phyloP scores from a whole-genome alignment of 2,888 invertebrate species.

The Platynereis dumerilii region DNA sequence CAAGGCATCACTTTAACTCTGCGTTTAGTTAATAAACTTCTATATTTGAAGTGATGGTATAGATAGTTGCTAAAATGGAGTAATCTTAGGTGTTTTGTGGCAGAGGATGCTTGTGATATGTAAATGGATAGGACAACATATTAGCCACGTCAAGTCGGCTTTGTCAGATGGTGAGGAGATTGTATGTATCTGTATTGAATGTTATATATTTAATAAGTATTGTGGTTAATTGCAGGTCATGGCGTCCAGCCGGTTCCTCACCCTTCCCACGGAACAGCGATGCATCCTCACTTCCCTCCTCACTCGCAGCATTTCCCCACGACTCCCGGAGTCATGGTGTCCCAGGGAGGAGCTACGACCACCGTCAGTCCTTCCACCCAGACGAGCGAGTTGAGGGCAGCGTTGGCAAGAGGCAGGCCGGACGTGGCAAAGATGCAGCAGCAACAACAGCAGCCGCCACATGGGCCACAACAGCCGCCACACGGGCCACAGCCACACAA shows the following conservation, averaged over 20 bases:
- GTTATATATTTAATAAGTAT: too few species aligned
- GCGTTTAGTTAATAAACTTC: too few species aligned
- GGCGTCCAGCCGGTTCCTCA: constrained; percentile 13
- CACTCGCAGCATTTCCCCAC: constrained; percentile 10
- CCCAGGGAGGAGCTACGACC: constrained; percentile 15
- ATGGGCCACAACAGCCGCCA: constrained; percentile 38
- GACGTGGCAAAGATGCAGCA: constrained; percentile 11
- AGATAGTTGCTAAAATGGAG: too few species aligned
- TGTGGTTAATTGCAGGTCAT: background rate
- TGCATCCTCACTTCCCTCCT: constrained; percentile 14
- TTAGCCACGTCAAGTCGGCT: too few species aligned
- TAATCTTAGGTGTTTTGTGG: too few species aligned
- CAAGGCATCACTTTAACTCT: too few species aligned
- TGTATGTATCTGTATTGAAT: too few species aligned
- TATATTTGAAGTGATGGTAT: too few species aligned
- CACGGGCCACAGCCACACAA: constrained; percentile 39
- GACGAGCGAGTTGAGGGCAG: constrained; percentile 40
- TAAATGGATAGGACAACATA: too few species aligned
- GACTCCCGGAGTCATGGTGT: constrained; percentile 20
- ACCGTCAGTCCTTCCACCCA: constrained; percentile 9
- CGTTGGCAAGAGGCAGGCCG: constrained; percentile 25
- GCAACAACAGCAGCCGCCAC: constrained; percentile 7
- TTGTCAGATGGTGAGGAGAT: too few species aligned
- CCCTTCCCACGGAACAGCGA: background rate
- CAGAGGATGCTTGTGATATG: too few species aligned